A percentile compares a stretch with the other conserved stretches of the same genome.
These are phyloP conservation scores for Phylloscopus collybita DNA, from an alignment of 2,797 vertebrate genomes.

Conservation along the genomic window DNA sequence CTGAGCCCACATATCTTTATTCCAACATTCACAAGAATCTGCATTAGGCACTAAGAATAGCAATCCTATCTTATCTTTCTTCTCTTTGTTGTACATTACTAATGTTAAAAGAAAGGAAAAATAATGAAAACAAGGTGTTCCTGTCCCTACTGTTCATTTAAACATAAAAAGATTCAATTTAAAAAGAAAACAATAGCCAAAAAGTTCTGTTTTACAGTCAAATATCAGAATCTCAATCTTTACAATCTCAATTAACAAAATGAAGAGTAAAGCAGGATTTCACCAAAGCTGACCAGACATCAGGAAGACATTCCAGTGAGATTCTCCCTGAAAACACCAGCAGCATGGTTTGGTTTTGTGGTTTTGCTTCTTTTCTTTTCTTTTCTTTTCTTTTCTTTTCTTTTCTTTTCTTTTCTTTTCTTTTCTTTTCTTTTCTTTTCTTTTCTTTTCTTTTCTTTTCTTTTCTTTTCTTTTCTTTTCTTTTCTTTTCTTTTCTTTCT, in stretches of 20 bases:
- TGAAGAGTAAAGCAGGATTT: slow-evolving; percentile 2
- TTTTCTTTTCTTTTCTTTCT: background rate
- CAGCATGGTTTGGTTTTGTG: background rate
- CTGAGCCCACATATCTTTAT: slow-evolving; percentile 2
- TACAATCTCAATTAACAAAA: background rate
- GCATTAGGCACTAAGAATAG: slow-evolving; percentile 35
- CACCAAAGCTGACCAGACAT: background rate
- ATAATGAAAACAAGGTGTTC: slow-evolving; percentile 11
- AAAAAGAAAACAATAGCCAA: background rate
- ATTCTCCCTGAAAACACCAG: background rate
- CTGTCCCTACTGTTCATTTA: background rate
- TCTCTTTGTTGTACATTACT: slow-evolving; percentile 23
- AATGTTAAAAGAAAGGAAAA: slow-evolving; percentile 28
- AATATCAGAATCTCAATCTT: background rate
- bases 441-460: too few species aligned
- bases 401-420: too few species aligned
- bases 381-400: too few species aligned
- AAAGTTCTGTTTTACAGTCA: background rate
- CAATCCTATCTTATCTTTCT: slow-evolving; percentile 37
- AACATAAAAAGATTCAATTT: background rate
- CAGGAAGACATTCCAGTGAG: background rate
- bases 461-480: too few species aligned
- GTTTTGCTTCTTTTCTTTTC: background rate
- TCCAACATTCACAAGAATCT: background rate
- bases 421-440: too few species aligned